phyloP scores from a whole-genome alignment of 2,888 invertebrate species.

The Microchrysa polita region DNA sequence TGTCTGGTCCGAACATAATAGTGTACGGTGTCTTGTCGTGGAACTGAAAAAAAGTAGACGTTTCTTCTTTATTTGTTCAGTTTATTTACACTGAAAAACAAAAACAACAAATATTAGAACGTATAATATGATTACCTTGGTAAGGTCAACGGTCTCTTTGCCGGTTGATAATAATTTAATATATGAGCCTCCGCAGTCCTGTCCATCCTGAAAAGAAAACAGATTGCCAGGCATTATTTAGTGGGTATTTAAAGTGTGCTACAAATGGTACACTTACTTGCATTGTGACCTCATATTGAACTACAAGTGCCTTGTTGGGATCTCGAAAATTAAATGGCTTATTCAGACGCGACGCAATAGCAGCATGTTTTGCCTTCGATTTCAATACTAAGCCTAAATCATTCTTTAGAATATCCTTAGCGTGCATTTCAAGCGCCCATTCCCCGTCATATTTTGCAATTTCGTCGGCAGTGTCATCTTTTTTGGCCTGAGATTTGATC shows the following conservation, averaged over 20 bases:
- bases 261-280: constrained; percentile 65
- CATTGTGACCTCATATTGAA: constrained; percentile 94
- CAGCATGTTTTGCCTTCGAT: constrained; percentile 96
- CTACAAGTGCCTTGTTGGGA: constrained; percentile 76
- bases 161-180: constrained; percentile 88
- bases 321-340: constrained; percentile 84
- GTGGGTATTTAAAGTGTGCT: neutral
- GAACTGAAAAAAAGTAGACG: constrained; percentile 66
- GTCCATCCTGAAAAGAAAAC: constrained; percentile 78
- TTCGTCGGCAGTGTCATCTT: constrained; percentile 85
- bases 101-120: neutral
- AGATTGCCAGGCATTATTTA: constrained; percentile 9
- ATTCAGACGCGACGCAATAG: constrained; percentile 81
- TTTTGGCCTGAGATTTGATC: constrained; percentile 90
- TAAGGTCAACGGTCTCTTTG: constrained; percentile 75
- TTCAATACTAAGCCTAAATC: constrained; percentile 91
- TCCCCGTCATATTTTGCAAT: constrained; percentile 95
- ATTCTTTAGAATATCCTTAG: constrained; percentile 79
- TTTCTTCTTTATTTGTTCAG: constrained; percentile 6
- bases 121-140: constrained; percentile 62
- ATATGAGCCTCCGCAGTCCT: constrained; percentile 99
- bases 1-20: constrained; percentile 99
- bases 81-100: constrained; percentile 8
- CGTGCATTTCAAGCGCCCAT: constrained; percentile 80
- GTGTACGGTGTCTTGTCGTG: constrained; percentile 97